Conservation (phyloP, 2,888 invertebrate genomes). For the Amiota mariae region DNA sequence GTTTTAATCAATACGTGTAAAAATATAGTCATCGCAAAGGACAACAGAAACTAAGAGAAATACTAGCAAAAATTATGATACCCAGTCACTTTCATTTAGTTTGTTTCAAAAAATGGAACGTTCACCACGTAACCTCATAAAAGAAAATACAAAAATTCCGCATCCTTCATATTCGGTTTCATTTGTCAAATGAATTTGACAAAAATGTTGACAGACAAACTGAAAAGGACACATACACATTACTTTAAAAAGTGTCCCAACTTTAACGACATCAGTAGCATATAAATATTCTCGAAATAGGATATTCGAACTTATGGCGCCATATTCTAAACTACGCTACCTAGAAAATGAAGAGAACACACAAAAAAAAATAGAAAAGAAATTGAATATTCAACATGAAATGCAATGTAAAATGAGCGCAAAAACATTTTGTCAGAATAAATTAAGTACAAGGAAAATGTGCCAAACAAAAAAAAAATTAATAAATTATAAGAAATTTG, state of each 20-base stretch:
- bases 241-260: constrained; percentile 1
- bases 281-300: too few species aligned
- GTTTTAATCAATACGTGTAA: too few species aligned
- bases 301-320: neutral
- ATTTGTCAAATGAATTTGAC: constrained; percentile 3
- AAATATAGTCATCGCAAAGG: too few species aligned
- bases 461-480: neutral
- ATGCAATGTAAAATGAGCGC: constrained; percentile 32
- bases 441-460: constrained; percentile 21
- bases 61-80: too few species aligned
- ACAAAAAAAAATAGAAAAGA: constrained; percentile 8
- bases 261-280: too few species aligned
- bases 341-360: neutral
- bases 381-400: constrained; percentile 32
- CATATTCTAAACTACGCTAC: neutral
- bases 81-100: neutral
- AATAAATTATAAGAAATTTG: neutral
- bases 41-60: neutral
- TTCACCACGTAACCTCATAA: neutral
- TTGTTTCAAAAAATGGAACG: neutral
- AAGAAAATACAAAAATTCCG: neutral
- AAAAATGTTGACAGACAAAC: neutral
- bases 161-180: neutral
- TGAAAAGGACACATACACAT: neutral
- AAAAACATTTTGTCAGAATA: constrained; percentile 33